These are phyloP conservation scores for Cryptocephalus moraei DNA, from an alignment of 2,888 invertebrate species.

Conservation along the genomic window DNA sequence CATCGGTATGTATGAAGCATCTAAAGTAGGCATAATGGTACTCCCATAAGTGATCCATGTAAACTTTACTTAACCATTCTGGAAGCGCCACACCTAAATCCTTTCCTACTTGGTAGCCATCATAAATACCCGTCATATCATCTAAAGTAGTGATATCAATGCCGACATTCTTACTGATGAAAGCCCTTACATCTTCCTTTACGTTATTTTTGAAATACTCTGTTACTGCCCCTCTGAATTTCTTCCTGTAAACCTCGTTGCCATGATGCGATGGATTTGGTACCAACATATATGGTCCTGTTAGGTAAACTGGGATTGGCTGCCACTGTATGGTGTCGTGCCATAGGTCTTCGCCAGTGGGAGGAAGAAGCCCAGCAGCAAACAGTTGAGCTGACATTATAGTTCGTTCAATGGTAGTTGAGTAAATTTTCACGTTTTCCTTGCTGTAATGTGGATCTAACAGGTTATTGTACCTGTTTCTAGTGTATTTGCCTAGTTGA, in stretches of 20 bases:
- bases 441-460: background rate
- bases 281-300: background rate
- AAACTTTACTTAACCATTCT: background rate
- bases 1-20: no score
- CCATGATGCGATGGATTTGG: no score
- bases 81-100: background rate
- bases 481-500: background rate
- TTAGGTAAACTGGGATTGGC: background rate
- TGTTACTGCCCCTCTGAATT: no score
- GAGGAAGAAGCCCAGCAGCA: background rate
- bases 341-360: background rate
- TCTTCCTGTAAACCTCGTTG: background rate
- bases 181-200: background rate
- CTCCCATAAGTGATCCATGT: background rate
- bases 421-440: background rate
- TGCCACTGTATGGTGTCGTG: background rate
- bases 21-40: no score
- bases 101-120: background rate
- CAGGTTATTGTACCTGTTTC: background rate
- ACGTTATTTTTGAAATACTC: background rate
- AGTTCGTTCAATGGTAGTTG: background rate
- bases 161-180: background rate
- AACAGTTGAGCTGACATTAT: background rate
- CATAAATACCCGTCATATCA: background rate
- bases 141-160: background rate